Base-by-base conservation (phyloP, 2,797 vertebrate species). In the Menidia menidia region DNA sequence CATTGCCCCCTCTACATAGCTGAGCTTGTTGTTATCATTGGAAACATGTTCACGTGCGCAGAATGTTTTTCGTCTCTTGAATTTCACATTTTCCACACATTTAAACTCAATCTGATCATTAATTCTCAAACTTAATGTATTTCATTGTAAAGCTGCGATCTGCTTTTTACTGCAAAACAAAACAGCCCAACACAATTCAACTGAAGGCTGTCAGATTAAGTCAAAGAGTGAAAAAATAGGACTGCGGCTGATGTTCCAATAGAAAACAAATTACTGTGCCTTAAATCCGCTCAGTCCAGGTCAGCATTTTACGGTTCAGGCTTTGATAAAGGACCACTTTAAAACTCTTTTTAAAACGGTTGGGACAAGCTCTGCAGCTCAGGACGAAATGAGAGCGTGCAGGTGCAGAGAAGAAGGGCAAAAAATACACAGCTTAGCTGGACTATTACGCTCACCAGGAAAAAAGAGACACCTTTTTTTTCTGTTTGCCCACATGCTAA, bases 301-400 rank as follows among this genome's bases (percentile, higher is more conserved):
- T 83, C 77, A 85, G 70, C 73, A 58, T 75, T 81, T 73, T 39
- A 62, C 56, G 55, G 33, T 43, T 43, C 68, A 48, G 41, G 57
- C 14, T 71, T 71, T 75, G 79, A 87, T 82, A 73, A 84, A 80
- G 59, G 42, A 68, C 54, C 62, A 52, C 64, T 80, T 75, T 68
- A 58, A 79, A 81, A 51, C 45, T 75, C 25, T 25, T 25, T 80
- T 75, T 68, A 71, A 80, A 74, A 48, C 35, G 31, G 5, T 61
- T 47, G 41, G 51, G 80, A 77, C 48, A 48, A 71, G 62, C 13
- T 4, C 1, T 4, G 13, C 11, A 65, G 19, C 13, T 3, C 55
- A 56, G 52, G 80, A 80, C 69, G 45, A 58, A 78, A 62, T 25
- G 41, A 56, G 16, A 31, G 41, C 19, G 53, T 47, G 55, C 39